Conservation (phyloP, 2,113 vertebrate genomes). For the Serinus canaria region DNA sequence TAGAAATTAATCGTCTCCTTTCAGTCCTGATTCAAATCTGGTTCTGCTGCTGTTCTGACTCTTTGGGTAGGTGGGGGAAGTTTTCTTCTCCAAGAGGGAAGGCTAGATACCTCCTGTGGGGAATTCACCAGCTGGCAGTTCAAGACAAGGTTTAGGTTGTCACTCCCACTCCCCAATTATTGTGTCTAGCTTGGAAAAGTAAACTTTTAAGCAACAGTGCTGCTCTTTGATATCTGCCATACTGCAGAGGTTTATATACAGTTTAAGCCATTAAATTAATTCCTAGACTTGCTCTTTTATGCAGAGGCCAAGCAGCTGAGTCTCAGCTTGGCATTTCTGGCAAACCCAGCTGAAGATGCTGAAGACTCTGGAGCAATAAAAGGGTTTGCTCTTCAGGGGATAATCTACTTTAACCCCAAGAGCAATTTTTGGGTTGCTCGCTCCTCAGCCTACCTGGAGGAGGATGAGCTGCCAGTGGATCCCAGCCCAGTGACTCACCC, state of each 20-base stretch:
- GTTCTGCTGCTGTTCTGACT: neutral
- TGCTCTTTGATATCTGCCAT: neutral
- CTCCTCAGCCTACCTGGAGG: conserved; percentile 10
- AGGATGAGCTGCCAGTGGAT: neutral
- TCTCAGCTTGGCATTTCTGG: neutral
- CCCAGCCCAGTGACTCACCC: neutral
- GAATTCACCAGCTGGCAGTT: neutral
- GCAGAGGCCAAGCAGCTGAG: neutral
- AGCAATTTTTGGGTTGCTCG: rapidly evolving
- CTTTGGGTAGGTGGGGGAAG: neutral
- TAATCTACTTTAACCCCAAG: neutral
- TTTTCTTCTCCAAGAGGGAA: neutral
- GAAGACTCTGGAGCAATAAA: neutral
- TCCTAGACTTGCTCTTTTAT: neutral
- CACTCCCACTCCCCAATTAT: neutral
- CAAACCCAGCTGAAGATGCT: neutral
- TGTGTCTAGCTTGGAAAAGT: neutral
- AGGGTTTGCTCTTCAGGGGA: neutral
- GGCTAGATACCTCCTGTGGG: neutral
- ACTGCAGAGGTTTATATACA: neutral
- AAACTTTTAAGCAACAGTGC: neutral
- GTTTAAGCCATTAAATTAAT: neutral
- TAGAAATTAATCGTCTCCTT: neutral
- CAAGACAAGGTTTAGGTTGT: neutral
- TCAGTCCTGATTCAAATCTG: neutral